Conservation (phyloP, 2,888 invertebrate species). For the Mythimna albipuncta region DNA sequence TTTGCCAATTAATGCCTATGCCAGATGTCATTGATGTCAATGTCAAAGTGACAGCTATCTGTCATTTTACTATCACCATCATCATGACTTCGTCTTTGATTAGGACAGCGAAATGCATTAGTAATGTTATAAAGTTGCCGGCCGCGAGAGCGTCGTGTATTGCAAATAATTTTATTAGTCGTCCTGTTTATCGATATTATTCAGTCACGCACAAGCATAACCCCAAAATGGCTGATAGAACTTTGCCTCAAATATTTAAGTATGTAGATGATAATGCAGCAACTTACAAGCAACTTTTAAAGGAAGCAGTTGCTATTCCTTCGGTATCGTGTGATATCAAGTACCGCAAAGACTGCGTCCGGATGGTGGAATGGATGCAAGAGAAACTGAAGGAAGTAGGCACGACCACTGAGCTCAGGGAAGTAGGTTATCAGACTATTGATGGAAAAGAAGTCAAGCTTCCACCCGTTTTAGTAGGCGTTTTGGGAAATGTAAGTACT, state of each 20-base stretch:
- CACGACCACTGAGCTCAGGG: constrained; percentile 92
- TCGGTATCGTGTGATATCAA: constrained; percentile 98
- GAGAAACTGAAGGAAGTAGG: constrained; percentile 93
- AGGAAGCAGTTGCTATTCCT: constrained; percentile 97
- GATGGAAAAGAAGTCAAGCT: constrained; percentile 94
- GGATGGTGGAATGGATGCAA: constrained; percentile 96
- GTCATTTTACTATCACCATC: constrained; percentile 47
- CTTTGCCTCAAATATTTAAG: constrained; percentile 89
- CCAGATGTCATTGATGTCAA: constrained; percentile 30
- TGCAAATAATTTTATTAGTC: constrained; percentile 62
- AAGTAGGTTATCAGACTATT: constrained; percentile 94
- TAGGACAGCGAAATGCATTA: constrained; percentile 72
- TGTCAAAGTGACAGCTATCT: constrained; percentile 59
- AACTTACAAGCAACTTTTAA: constrained; percentile 94
- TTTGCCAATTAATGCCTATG: neutral
- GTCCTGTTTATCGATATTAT: constrained; percentile 65
- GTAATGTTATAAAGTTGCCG: constrained; percentile 72
- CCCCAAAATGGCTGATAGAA: constrained; percentile 82
- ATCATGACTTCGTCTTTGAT: constrained; percentile 67
- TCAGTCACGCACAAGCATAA: constrained; percentile 71
- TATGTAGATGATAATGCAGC: constrained; percentile 95
- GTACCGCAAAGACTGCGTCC: constrained; percentile 94
- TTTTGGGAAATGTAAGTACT: constrained; percentile 92
- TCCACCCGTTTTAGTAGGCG: constrained; percentile 96
- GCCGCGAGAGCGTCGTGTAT: constrained; percentile 61